phyloP scores from a whole-genome alignment of 2,888 invertebrate species.

The Folsomia manolachei region DNA sequence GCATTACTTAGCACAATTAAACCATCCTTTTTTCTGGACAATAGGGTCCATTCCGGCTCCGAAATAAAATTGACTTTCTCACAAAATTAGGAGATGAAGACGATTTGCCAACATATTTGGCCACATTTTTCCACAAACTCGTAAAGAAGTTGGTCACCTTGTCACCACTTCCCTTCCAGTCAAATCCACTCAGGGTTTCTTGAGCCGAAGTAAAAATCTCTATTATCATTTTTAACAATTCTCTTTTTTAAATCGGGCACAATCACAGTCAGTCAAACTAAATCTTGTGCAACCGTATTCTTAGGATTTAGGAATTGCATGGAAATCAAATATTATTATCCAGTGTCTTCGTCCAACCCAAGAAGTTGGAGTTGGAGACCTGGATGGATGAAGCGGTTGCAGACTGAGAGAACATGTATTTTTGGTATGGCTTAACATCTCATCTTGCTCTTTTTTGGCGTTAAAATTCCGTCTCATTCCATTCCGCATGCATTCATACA shows the following conservation, averaged over 20 bases:
- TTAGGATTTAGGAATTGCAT: background rate
- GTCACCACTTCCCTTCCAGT: background rate
- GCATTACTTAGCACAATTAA: constrained; percentile 23
- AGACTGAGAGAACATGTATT: background rate
- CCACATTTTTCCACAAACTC: background rate
- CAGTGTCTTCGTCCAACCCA: background rate
- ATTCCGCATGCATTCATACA: background rate
- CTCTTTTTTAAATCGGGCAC: background rate
- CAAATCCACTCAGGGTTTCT: background rate
- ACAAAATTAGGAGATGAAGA: constrained; percentile 10
- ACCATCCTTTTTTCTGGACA: constrained; percentile 47
- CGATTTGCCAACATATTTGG: background rate
- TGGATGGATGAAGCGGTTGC: background rate
- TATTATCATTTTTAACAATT: background rate
- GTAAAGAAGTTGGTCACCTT: background rate
- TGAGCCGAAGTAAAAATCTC: background rate
- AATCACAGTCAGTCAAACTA: background rate
- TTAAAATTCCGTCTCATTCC: background rate
- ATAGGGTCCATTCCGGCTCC: constrained; percentile 20
- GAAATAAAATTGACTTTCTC: constrained; percentile 8
- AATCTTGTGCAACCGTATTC: too few species aligned
- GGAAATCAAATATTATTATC: background rate
- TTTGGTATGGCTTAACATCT: background rate
- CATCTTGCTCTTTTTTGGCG: background rate
- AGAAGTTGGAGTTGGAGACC: background rate